Evolutionary conservation across 1,140 invertebrate species (phyloP).

Genomic region (Temnothorax nylanderi): DNA sequence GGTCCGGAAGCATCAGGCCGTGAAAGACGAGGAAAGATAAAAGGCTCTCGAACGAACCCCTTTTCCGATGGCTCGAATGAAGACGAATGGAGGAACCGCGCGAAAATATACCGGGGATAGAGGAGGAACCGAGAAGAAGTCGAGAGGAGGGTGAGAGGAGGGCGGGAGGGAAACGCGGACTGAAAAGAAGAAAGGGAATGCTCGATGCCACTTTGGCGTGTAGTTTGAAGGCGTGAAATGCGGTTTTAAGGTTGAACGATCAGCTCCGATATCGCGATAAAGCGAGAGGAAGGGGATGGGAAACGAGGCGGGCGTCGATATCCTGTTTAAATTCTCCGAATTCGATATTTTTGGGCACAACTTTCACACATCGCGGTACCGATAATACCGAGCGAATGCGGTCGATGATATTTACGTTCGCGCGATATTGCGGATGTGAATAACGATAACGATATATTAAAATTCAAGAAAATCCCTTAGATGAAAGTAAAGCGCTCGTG

Average conservation of each 20-base stretch:
- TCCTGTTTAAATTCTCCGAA: conserved; percentile 38
- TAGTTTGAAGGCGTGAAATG: conserved; percentile 51
- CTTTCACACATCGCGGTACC: neutral
- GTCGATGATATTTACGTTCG: conserved; percentile 10
- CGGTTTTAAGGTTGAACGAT: conserved; percentile 56
- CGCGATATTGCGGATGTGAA: neutral
- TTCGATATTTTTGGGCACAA: conserved; percentile 44
- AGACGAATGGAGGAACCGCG: conserved; percentile 77
- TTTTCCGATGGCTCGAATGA: conserved; percentile 70
- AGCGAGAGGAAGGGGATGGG: neutral
- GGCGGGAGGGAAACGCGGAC: neutral
- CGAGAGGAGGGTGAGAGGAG: neutral
- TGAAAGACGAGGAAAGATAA: conserved; percentile 72
- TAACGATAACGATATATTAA: conserved; percentile 8
- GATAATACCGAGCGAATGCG: neutral
- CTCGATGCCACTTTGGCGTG: conserved; percentile 62
- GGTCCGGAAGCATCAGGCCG: conserved; percentile 61
- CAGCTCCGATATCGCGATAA: conserved; percentile 56
- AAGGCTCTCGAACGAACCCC: conserved; percentile 63
- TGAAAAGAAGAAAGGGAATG: conserved; percentile 59
- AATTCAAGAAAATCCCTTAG: conserved; percentile 19
- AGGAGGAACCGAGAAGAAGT: neutral
- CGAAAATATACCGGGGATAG: conserved; percentile 58
- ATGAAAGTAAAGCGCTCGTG: neutral
- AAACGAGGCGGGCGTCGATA: conserved; percentile 25